These are phyloP conservation scores for Emydura subglobosa DNA, from an alignment of 2,113 vertebrate genomes.

Conservation along the genomic window DNA sequence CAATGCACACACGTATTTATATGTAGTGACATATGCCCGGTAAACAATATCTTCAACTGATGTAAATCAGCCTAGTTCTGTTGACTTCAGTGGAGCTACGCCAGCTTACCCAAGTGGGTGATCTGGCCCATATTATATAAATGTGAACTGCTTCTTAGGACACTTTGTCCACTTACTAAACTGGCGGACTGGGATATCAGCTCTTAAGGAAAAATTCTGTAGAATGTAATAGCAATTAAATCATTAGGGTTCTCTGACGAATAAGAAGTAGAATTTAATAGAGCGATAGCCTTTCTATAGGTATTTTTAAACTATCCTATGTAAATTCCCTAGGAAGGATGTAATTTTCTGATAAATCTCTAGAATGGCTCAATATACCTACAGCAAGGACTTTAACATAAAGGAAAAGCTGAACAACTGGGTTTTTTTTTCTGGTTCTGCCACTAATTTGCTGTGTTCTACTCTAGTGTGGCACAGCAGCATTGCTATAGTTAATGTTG, in stretches of 20 bases:
- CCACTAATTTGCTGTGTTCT: not conserved
- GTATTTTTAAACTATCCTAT: slow-evolving; percentile 25
- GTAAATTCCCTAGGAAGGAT: not conserved
- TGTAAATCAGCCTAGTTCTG: not conserved
- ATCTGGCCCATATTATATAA: not conserved
- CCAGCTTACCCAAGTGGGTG: not conserved
- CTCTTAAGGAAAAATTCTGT: slow-evolving; percentile 16
- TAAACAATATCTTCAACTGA: not conserved
- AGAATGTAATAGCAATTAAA: slow-evolving; percentile 45
- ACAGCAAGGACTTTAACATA: too few relatives aligned
- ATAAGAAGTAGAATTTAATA: slow-evolving; percentile 12
- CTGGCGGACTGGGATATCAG: not conserved
- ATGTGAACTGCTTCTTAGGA: not conserved
- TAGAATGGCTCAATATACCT: too few relatives aligned
- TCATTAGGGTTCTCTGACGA: slow-evolving; percentile 39
- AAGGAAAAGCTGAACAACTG: too few relatives aligned
- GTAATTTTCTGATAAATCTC: not conserved
- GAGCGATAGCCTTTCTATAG: not conserved
- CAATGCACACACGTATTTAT: not conserved
- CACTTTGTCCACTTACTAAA: slow-evolving; percentile 1
- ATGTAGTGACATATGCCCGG: not conserved
- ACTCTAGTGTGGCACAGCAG: not conserved
- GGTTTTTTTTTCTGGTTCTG: not conserved
- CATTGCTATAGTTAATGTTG: too few relatives aligned
- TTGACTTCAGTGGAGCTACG: not conserved